phyloP scores from a whole-genome alignment of 2,797 vertebrate species.

The Alosa sapidissima region DNA sequence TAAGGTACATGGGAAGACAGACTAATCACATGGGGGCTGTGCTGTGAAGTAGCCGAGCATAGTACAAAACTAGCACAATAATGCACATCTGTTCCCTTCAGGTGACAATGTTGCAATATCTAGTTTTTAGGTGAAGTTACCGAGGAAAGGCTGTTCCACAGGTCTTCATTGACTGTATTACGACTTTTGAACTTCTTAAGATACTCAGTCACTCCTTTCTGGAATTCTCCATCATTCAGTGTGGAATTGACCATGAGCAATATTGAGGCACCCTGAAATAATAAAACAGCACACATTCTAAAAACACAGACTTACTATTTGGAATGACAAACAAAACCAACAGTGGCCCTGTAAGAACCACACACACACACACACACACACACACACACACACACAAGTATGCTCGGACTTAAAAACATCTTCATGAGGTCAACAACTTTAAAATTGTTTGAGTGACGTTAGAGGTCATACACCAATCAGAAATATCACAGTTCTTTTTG shows the following conservation, averaged over 20 bases:
- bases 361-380: too few species aligned
- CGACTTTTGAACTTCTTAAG: constrained; percentile 75
- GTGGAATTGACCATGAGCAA: constrained; percentile 88
- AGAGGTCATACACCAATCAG: too few species aligned
- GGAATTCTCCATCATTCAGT: constrained; percentile 82
- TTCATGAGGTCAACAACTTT: neutral
- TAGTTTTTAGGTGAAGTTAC: neutral
- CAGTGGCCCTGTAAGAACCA: neutral
- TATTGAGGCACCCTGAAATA: constrained; percentile 86
- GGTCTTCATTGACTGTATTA: constrained; percentile 81
- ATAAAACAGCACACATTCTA: neutral
- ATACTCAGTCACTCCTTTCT: constrained; percentile 82
- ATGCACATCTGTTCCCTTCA: neutral
- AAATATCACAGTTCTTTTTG: too few species aligned
- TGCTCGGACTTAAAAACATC: neutral
- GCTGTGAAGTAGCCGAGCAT: neutral
- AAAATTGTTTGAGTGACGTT: too few species aligned
- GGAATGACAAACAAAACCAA: constrained; percentile 4
- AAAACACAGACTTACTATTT: constrained; percentile 32
- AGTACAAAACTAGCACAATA: neutral
- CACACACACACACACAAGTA: neutral
- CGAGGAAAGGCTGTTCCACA: constrained; percentile 83
- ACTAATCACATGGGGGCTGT: neutral
- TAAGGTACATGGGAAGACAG: constrained; percentile 31
- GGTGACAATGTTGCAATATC: neutral